Evolutionary conservation across 2,888 invertebrate species (phyloP).

Genomic region (Notodonta ziczac): DNA sequence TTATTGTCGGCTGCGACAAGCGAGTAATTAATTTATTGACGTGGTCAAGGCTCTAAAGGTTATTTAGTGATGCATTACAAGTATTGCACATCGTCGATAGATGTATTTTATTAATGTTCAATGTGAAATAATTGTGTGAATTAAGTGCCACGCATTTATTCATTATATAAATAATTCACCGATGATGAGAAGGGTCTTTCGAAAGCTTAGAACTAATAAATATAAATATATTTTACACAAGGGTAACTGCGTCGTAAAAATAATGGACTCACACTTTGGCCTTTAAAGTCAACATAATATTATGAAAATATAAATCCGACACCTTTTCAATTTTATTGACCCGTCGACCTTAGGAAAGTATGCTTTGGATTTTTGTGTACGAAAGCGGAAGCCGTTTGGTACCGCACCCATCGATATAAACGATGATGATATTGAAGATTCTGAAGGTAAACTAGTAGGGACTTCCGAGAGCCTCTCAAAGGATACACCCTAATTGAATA

Average conservation of each 20-base stretch:
- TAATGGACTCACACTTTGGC: constrained; percentile 71
- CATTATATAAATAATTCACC: neutral
- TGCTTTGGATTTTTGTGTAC: constrained; percentile 57
- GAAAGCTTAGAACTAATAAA: constrained; percentile 59
- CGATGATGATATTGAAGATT: constrained; percentile 55
- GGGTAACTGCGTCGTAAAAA: constrained; percentile 79
- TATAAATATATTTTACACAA: constrained; percentile 65
- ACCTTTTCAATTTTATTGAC: constrained; percentile 77
- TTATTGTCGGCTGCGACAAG: constrained; percentile 58
- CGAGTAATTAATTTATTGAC: constrained; percentile 66
- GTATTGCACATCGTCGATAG: constrained; percentile 11
- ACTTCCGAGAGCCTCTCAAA: constrained; percentile 62
- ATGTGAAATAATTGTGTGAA: neutral
- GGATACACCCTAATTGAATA: constrained; percentile 76
- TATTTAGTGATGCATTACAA: constrained; percentile 40
- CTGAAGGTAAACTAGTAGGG: constrained; percentile 71
- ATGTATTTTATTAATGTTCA: neutral
- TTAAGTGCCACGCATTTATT: neutral
- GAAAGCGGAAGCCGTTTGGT: constrained; percentile 75
- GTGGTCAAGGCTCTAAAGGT: constrained; percentile 64
- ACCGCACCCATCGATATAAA: constrained; percentile 45
- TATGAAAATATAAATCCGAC: constrained; percentile 68
- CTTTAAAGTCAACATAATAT: constrained; percentile 68
- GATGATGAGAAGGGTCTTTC: constrained; percentile 54
- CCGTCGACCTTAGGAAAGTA: constrained; percentile 75